Percentiles rank a stretch among this genome's conserved stretches.
These are phyloP conservation scores for Thamnophis sirtalis DNA, from an alignment of 2,113 vertebrate species.

Conservation along the genomic window DNA sequence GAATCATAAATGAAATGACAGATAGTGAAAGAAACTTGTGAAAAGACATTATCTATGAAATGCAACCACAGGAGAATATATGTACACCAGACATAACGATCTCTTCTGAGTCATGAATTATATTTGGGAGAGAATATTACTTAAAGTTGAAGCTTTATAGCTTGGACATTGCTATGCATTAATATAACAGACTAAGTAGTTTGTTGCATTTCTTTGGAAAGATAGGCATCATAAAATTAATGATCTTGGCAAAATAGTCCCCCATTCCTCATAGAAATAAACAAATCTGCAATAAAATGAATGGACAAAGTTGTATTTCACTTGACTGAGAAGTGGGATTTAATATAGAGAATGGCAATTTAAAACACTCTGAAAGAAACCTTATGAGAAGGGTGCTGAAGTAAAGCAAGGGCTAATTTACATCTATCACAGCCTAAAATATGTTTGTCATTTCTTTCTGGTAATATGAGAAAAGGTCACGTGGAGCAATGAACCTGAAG, in stretches of 20 bases:
- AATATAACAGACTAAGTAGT: conserved; percentile 44
- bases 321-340: neutral
- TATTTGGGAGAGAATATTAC: conserved; percentile 34
- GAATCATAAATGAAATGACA: conserved; percentile 15
- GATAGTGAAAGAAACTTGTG: conserved; percentile 10
- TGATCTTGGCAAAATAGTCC: conserved; percentile 45
- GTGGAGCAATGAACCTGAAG: neutral
- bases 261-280: conserved; percentile 42
- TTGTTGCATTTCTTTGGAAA: conserved; percentile 41
- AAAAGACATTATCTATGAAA: conserved; percentile 37
- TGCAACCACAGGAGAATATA: conserved; percentile 45
- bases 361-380: conserved; percentile 3
- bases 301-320: neutral
- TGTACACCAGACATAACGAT: conserved; percentile 52
- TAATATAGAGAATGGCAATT: conserved; percentile 12
- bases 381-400: conserved; percentile 39
- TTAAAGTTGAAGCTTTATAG: conserved; percentile 50
- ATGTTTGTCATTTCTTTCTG: conserved; percentile 9
- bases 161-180: conserved; percentile 45
- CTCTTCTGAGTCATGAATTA: conserved; percentile 43
- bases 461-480: neutral
- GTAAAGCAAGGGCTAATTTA: conserved; percentile 25
- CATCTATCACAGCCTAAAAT: conserved; percentile 15
- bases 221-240: conserved; percentile 59
- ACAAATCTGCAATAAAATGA: conserved; percentile 45